Conservation (phyloP, 2,113 vertebrate genomes). For the Oceanites oceanicus region DNA sequence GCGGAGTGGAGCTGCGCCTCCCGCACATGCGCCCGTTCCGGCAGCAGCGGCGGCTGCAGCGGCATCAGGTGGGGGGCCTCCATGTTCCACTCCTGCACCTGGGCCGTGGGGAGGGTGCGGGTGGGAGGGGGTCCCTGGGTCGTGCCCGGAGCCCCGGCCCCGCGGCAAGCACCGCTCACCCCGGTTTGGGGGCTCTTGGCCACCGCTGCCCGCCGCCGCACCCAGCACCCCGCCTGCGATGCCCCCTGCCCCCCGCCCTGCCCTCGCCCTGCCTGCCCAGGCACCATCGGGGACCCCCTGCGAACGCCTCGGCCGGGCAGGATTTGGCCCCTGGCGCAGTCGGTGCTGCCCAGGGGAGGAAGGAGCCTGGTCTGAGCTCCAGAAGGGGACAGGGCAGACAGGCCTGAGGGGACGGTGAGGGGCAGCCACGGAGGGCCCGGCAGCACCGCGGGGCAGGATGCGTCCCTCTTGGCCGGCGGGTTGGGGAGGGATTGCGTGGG, state of each 20-base stretch:
- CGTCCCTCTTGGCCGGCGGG: neutral
- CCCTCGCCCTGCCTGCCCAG: too few relatives aligned
- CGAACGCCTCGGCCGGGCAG: neutral
- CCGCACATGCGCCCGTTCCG: slow-evolving; percentile 58
- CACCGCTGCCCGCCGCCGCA: accelerated
- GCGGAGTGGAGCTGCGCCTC: slow-evolving; percentile 75
- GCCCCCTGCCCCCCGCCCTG: neutral
- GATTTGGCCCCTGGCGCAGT: neutral
- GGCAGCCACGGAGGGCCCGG: neutral
- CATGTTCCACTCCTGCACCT: slow-evolving; percentile 80
- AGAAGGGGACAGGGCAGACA: neutral
- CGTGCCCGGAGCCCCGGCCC: accelerated
- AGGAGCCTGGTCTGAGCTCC: neutral
- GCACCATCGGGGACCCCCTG: neutral
- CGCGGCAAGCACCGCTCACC: accelerated
- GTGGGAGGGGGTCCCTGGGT: neutral
- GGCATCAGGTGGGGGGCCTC: slow-evolving; percentile 72
- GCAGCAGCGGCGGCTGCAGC: slow-evolving; percentile 72
- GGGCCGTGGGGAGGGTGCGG: neutral
- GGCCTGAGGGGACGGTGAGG: neutral
- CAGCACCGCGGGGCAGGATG: neutral
- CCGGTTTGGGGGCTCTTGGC: accelerated
- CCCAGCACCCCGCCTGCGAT: accelerated
- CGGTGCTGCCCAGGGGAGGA: neutral
- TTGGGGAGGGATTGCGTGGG: neutral